Evolutionary conservation across 2,797 vertebrate species (phyloP).

Genomic region (Coreius guichenoti): DNA sequence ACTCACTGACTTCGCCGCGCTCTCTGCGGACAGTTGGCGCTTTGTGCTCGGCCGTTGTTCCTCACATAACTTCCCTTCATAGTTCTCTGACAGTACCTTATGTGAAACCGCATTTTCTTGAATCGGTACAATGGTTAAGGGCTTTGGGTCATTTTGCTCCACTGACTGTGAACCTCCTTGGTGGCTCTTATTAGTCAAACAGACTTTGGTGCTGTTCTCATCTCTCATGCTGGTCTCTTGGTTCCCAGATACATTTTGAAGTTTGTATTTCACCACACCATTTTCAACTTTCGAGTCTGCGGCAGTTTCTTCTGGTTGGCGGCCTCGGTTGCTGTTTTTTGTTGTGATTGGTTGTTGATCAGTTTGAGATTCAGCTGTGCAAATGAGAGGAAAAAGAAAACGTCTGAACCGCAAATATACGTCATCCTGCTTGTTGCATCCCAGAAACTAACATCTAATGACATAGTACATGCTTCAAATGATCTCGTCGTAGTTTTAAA

Average conservation of each 20-base stretch:
- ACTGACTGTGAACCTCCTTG: conserved; percentile 7
- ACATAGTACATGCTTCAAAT: not conserved
- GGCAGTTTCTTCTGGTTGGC: conserved; percentile 18
- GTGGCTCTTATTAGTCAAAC: conserved; percentile 36
- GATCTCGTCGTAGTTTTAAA: conserved; percentile 1
- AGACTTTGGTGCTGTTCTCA: conserved; percentile 29
- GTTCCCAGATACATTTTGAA: conserved; percentile 28
- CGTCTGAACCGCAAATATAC: conserved; percentile 72
- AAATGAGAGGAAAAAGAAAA: conserved; percentile 75
- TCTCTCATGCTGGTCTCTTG: conserved; percentile 14
- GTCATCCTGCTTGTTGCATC: conserved; percentile 72
- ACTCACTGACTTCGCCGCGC: conserved; percentile 71
- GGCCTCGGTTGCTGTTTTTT: conserved; percentile 54
- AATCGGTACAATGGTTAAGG: conserved; percentile 33
- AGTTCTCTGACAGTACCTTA: conserved; percentile 67
- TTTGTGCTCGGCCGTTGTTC: conserved; percentile 77
- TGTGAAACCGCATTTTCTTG: conserved; percentile 56
- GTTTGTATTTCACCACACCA: conserved; percentile 30
- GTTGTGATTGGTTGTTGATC: conserved; percentile 42
- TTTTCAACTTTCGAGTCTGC: conserved; percentile 40
- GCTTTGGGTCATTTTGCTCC: conserved; percentile 42
- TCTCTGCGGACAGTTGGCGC: conserved; percentile 81
- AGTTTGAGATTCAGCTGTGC: conserved; percentile 52
- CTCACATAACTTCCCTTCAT: conserved; percentile 67
- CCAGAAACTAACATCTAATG: conserved; percentile 12